Percentiles rank a stretch among this genome's conserved stretches.
These are phyloP conservation scores for Rhinichthys klamathensis DNA, from an alignment of 2,113 vertebrate genomes.

Conservation along the genomic window DNA sequence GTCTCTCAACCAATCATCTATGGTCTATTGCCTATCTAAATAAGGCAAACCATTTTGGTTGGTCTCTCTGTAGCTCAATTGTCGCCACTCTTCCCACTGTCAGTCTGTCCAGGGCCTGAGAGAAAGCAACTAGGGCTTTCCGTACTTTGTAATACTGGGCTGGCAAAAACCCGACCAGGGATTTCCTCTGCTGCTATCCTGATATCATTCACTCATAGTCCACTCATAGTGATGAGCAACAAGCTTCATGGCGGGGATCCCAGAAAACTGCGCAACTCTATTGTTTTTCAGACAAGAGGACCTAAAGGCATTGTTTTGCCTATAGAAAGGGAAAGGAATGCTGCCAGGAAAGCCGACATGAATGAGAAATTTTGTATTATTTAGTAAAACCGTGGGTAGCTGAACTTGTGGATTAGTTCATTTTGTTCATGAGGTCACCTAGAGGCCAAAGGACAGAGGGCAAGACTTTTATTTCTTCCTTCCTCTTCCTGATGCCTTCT, in stretches of 20 bases:
- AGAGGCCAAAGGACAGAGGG: constrained; percentile 30
- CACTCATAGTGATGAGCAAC: constrained; percentile 21
- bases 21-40: not conserved
- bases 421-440: not conserved
- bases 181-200: constrained; percentile 74
- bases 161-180: constrained; percentile 58
- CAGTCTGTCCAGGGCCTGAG: constrained; percentile 28
- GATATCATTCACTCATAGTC: constrained; percentile 52
- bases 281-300: constrained; percentile 8
- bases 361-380: constrained; percentile 19
- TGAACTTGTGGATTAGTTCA: not conserved
- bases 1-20: constrained; percentile 38
- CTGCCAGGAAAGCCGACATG: not conserved
- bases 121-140: constrained; percentile 47
- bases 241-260: constrained; percentile 25
- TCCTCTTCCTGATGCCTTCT: constrained; percentile 23
- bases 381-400: not conserved
- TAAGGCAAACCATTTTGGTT: constrained; percentile 4
- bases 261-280: constrained; percentile 7
- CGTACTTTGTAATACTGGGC: constrained; percentile 36
- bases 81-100: constrained; percentile 14
- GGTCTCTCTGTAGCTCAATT: constrained; percentile 21
- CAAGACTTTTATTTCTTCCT: constrained; percentile 42
- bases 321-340: constrained; percentile 29
- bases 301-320: not conserved